Conservation (phyloP, 2,113 vertebrate genomes). For the Nannobrachium achirus region DNA sequence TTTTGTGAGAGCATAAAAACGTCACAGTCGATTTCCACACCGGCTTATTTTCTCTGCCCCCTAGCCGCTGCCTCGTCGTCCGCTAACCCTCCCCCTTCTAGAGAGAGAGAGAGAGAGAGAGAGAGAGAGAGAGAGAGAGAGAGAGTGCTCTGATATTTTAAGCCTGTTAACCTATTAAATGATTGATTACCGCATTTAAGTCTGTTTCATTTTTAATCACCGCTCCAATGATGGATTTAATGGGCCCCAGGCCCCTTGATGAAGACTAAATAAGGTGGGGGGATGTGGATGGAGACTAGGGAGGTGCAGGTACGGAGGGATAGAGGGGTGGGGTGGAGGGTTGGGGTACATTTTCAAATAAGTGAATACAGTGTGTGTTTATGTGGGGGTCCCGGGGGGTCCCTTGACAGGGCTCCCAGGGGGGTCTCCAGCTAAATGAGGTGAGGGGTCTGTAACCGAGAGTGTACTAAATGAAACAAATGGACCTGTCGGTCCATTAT, state of each 20-base stretch:
- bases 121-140: constrained; percentile 37
- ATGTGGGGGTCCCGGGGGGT: too few relatives aligned
- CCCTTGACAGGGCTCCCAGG: too few relatives aligned
- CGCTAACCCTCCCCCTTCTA: not conserved
- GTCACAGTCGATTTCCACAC: constrained; percentile 20
- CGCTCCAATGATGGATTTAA: constrained; percentile 79
- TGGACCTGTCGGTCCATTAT: too few relatives aligned
- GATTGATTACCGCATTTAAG: constrained; percentile 76
- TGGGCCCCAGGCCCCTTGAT: constrained; percentile 61
- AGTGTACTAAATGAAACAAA: too few relatives aligned
- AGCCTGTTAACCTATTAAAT: constrained; percentile 65
- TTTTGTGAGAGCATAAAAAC: constrained; percentile 20
- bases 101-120: constrained; percentile 33
- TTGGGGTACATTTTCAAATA: not conserved
- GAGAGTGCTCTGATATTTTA: constrained; percentile 48
- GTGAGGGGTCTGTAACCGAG: too few relatives aligned
- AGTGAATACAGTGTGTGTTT: not conserved
- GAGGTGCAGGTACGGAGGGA: not conserved
- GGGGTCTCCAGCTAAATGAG: too few relatives aligned
- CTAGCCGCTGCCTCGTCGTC: too few relatives aligned
- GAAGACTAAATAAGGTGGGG: constrained; percentile 61
- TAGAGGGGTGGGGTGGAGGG: not conserved
- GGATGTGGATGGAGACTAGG: not conserved
- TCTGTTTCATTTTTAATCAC: constrained; percentile 76
- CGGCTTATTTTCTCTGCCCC: not conserved